Evolutionary conservation across 1,140 invertebrate genomes (phyloP).

Genomic region (Drosophila mauritiana): DNA sequence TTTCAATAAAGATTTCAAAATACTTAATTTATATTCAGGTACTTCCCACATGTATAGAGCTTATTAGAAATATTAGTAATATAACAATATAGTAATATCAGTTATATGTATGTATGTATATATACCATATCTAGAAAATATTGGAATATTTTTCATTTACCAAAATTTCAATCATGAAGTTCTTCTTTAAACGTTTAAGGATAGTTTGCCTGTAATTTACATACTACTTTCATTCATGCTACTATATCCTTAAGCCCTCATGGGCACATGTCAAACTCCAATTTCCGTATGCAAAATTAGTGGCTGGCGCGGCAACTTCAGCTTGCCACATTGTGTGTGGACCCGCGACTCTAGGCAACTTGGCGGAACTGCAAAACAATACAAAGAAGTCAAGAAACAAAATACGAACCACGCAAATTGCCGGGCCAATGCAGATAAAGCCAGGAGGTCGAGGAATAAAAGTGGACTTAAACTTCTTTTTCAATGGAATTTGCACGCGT

Average conservation of each 20-base stretch:
- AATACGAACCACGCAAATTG: slow-evolving; percentile 62
- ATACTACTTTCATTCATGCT: neutral
- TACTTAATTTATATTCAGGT: neutral
- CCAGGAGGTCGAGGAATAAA: slow-evolving; percentile 11
- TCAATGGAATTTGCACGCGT: slow-evolving; percentile 77
- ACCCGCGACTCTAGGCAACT: slow-evolving; percentile 8
- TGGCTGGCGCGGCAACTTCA: slow-evolving; percentile 29
- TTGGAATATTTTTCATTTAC: too few species aligned
- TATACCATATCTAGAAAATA: too few species aligned
- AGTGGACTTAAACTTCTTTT: slow-evolving; percentile 53
- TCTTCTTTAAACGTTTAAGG: neutral
- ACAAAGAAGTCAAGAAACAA: slow-evolving; percentile 38
- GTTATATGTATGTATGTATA: too few species aligned
- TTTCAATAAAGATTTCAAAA: slow-evolving; percentile 14
- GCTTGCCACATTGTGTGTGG: slow-evolving; percentile 28
- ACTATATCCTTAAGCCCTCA: neutral
- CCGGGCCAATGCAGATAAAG: slow-evolving; percentile 67
- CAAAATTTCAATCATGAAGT: too few species aligned
- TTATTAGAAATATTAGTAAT: too few species aligned
- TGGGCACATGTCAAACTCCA: slow-evolving; percentile 54
- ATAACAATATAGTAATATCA: too few species aligned
- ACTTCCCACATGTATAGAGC: neutral
- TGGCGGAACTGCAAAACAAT: slow-evolving; percentile 34
- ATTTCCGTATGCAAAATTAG: slow-evolving; percentile 59
- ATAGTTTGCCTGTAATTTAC: neutral